Base-by-base conservation (phyloP, 2,888 invertebrate genomes). In the Cantharis rufa region DNA sequence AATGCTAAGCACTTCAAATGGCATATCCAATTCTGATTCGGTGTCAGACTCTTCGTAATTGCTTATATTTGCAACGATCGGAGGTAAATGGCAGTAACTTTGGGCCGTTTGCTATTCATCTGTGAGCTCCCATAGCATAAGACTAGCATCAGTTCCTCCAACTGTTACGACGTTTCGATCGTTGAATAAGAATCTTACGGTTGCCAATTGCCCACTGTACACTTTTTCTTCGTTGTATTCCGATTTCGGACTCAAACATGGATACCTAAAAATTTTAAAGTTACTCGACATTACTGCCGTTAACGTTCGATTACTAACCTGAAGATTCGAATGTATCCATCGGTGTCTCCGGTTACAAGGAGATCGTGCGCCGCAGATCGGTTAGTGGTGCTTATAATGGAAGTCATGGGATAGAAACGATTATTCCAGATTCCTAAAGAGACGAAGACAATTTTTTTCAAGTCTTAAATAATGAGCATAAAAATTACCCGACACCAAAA, bases 41-140 rank as follows among this genome's bases (percentile, higher is more conserved):
- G 81, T 81, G 75, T 85, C 85, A 21, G 84, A 85, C 70, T 86
- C 87, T 64, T 79, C 78, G 62, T 72, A 79, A 28, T 69, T 70
- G 10, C 32, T 24, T 48, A 70, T 63, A 18, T 18, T 32, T 21
- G 18, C 62, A 21, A 66, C 68, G 18, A 80, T 77, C 15, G 81
- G 80, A 73, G 83, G 82, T 74, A 84, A 81, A 79, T 82, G 83
- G 70, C 80, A 82, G 28, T 80, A 79, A 71, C 75, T 76, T 48
- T 48, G 48, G 74, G 82, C 83, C 83, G 83, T 83, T 76, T 87
- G 91, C 90, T 93, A 94, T 90, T 94, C 94, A 84, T 94, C 94
- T 84, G 94, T 93, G 80, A 96, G 89, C 88, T 96, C 95, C 96
- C 97, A 97, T 80, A 97, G 92, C 94, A 97, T 95, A 62, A 97